Evolutionary conservation across 2,797 vertebrate genomes (phyloP).

Genomic region (Sylvilagus floridanus): DNA sequence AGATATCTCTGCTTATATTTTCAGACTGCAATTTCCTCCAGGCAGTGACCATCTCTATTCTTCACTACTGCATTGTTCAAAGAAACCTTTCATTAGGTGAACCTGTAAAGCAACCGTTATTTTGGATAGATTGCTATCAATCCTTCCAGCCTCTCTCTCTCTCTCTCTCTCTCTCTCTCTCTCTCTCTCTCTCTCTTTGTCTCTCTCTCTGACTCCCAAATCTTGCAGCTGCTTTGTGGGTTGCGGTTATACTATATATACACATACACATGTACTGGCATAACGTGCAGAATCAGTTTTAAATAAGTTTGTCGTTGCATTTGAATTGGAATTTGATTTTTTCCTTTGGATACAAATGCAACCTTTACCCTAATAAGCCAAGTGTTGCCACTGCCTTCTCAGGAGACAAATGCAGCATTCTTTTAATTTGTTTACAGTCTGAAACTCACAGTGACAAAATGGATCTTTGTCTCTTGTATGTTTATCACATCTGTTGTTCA

Average conservation of each 20-base stretch:
- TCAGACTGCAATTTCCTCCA: not conserved
- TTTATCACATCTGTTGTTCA: constrained; percentile 69
- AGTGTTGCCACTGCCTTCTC: constrained; percentile 44
- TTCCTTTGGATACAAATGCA: constrained; percentile 51
- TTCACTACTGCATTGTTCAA: constrained; percentile 22
- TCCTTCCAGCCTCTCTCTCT: not conserved
- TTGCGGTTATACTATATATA: constrained; percentile 8
- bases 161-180: too few relatives aligned
- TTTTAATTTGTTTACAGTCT: constrained; percentile 71
- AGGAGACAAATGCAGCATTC: constrained; percentile 38
- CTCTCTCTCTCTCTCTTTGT: not conserved
- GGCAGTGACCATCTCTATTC: not conserved
- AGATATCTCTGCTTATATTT: constrained; percentile 30
- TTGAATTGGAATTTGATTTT: constrained; percentile 70
- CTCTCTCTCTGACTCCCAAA: not conserved
- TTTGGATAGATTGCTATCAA: constrained; percentile 46
- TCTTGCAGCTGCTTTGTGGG: not conserved
- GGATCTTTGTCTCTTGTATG: constrained; percentile 62
- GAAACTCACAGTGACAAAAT: constrained; percentile 65
- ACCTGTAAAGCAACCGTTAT: not conserved
- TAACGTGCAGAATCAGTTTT: constrained; percentile 28
- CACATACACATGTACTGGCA: not conserved
- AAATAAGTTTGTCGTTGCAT: constrained; percentile 20
- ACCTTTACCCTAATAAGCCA: constrained; percentile 42
- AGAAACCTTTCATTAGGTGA: not conserved